phyloP scores from a whole-genome alignment of 2,888 invertebrate genomes.

The Ischnus inquisitorius region DNA sequence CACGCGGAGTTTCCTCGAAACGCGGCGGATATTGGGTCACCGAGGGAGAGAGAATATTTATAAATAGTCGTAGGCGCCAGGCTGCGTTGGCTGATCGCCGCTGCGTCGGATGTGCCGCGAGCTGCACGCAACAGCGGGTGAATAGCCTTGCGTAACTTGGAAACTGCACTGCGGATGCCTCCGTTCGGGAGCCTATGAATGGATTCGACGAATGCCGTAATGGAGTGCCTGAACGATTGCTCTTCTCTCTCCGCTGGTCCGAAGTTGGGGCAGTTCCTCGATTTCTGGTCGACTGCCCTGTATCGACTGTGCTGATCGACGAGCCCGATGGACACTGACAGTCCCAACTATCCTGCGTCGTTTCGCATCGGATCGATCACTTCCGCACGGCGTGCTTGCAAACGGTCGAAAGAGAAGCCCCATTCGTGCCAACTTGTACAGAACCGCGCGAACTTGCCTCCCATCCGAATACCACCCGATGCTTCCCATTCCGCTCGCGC shows the following conservation, averaged over 20 bases:
- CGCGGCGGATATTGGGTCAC: constrained; percentile 32
- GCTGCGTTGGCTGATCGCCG: constrained; percentile 38
- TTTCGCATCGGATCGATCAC: constrained; percentile 52
- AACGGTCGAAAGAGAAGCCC: constrained; percentile 32
- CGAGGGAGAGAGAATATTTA: constrained; percentile 59
- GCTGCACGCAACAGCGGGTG: constrained; percentile 44
- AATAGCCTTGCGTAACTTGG: constrained; percentile 61
- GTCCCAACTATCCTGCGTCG: constrained; percentile 16
- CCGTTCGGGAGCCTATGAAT: constrained; percentile 35
- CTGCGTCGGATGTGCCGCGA: constrained; percentile 25
- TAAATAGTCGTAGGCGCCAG: constrained; percentile 69
- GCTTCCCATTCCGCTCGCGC: not conserved
- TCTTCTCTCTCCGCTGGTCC: constrained; percentile 14
- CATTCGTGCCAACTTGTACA: not conserved
- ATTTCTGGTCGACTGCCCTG: constrained; percentile 37
- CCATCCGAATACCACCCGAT: not conserved
- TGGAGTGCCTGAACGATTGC: constrained; percentile 27
- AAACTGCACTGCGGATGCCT: constrained; percentile 17
- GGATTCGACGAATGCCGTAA: constrained; percentile 46
- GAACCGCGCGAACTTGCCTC: not conserved
- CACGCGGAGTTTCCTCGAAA: not conserved
- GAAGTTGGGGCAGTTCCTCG: not conserved
- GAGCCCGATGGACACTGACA: constrained; percentile 12
- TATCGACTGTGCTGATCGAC: constrained; percentile 37
- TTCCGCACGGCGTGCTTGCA: constrained; percentile 46